Evolutionary conservation across 2,888 invertebrate species (phyloP).

Genomic region (Cataglyphis cursor): DNA sequence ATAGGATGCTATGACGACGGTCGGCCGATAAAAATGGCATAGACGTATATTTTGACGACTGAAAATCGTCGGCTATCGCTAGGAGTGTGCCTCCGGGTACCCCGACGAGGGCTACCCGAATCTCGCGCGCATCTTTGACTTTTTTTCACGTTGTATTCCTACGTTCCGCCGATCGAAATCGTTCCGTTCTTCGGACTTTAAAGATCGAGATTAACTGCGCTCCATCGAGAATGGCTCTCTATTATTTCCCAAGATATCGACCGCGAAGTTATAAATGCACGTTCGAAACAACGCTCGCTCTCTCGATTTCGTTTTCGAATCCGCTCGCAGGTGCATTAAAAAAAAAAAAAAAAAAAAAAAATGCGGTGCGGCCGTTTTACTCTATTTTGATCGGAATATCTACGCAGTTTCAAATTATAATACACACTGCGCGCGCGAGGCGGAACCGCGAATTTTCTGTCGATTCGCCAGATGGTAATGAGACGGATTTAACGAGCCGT

Average conservation of each 20-base stretch:
- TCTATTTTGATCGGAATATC: slow-evolving; percentile 35
- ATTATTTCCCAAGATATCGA: slow-evolving; percentile 75
- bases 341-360: slow-evolving; percentile 27
- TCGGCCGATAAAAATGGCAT: slow-evolving; percentile 74
- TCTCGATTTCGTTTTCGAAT: slow-evolving; percentile 69
- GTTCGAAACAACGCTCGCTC: slow-evolving; percentile 39
- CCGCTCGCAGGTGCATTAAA: slow-evolving; percentile 69
- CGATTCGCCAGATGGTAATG: slow-evolving; percentile 73
- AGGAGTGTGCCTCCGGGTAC: slow-evolving; percentile 61
- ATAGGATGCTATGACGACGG: slow-evolving; percentile 41
- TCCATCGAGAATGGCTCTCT: slow-evolving; percentile 65
- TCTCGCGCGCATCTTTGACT: slow-evolving; percentile 39
- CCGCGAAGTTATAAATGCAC: slow-evolving; percentile 46
- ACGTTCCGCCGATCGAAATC: slow-evolving; percentile 34
- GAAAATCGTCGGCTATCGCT: slow-evolving; percentile 81
- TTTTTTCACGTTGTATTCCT: slow-evolving; percentile 60
- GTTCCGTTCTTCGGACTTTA: slow-evolving; percentile 73
- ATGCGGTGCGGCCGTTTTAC: slow-evolving; percentile 30
- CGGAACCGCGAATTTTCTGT: slow-evolving; percentile 78
- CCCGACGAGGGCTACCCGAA: slow-evolving; percentile 16
- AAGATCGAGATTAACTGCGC: slow-evolving; percentile 76
- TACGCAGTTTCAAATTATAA: slow-evolving; percentile 76
- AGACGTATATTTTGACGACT: slow-evolving; percentile 86
- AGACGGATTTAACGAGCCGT: slow-evolving; percentile 73
- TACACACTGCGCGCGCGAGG: slow-evolving; percentile 40